Evolutionary conservation across 2,888 invertebrate species (phyloP), one percentile per base, ranked within the genome.

Genomic region (Noctuana brunneofusca): DNA sequence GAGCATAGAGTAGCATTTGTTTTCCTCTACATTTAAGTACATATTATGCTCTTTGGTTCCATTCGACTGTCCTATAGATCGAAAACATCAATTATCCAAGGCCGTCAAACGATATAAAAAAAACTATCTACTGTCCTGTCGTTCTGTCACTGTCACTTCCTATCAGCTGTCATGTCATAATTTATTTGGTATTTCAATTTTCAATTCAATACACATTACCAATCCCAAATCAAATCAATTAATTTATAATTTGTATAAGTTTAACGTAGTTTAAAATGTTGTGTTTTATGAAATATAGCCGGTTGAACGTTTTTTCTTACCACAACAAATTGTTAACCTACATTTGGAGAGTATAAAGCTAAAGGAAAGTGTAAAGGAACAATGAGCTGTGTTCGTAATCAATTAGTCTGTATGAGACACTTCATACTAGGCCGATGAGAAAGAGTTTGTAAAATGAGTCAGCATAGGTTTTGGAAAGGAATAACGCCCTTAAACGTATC

Each of bases 391-490:
- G 32, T 56, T 56, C 50, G 43, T 52, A 52, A 63, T 56, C 56
- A 63, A 52, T 41, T 62, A 56, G 52, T 50, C 56, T 43, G 16
- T 41, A 63, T 50, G 50, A 50, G 48, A 55, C 48, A 41, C 55
- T 49, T 38, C 22, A 30, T 50, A 50, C 30, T 55, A 62, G 55
- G 14, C 30, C 41, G 49, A 62, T 68, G 68, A 65, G 68, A 77
- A 76, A 79, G 76, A 73, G 67, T 73, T 71, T 64, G 66, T 64
- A 84, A 87, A 81, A 91, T 91, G 91, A 90, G 81, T 89, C 87
- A 84, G 68, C 90, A 91, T 74, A 87, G 86, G 68, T 91, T 91
- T 76, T 91, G 91, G 91, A 83, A 75, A 78, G 91, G 91, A 73
- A 75, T 90, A 68, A 82, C 80, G 66, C 80, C 81, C 64, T 74